phyloP scores from a whole-genome alignment of 2,113 vertebrate species.

The Grantiella picta region DNA sequence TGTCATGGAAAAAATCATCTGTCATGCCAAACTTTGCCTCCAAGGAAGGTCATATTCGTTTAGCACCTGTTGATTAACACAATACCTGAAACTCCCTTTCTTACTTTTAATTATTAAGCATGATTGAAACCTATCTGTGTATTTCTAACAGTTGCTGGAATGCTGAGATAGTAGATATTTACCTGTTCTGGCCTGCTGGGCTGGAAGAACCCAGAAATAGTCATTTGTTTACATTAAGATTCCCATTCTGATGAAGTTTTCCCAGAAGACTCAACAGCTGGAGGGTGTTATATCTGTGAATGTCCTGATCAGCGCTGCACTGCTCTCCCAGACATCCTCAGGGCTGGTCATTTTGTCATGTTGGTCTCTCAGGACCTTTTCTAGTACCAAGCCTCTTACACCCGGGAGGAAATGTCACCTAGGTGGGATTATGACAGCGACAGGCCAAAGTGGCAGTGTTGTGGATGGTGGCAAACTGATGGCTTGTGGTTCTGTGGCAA shows the following conservation, averaged over 20 bases:
- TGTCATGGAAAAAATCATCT: slow-evolving; percentile 25
- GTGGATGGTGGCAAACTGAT: not conserved
- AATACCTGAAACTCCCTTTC: not conserved
- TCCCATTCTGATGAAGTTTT: not conserved
- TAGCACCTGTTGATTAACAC: slow-evolving; percentile 39
- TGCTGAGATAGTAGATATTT: slow-evolving; percentile 26
- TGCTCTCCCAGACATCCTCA: not conserved
- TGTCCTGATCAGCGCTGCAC: not conserved
- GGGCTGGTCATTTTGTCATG: not conserved
- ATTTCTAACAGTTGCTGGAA: slow-evolving; percentile 33
- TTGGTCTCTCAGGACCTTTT: not conserved
- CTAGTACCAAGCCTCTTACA: not conserved
- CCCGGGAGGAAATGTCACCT: not conserved
- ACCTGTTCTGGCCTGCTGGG: slow-evolving; percentile 41
- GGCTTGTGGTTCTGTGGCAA: not conserved
- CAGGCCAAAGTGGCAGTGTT: not conserved
- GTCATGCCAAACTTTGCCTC: not conserved
- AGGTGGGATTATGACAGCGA: not conserved
- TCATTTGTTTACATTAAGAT: slow-evolving; percentile 21
- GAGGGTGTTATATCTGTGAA: not conserved
- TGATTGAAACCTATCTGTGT: slow-evolving; percentile 21
- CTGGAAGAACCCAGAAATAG: not conserved
- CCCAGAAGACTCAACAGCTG: not conserved
- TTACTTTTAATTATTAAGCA: slow-evolving; percentile 28
- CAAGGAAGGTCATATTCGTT: not conserved